Evolutionary conservation across 2,797 vertebrate genomes (phyloP).

Genomic region (Sebastes flavidus): DNA sequence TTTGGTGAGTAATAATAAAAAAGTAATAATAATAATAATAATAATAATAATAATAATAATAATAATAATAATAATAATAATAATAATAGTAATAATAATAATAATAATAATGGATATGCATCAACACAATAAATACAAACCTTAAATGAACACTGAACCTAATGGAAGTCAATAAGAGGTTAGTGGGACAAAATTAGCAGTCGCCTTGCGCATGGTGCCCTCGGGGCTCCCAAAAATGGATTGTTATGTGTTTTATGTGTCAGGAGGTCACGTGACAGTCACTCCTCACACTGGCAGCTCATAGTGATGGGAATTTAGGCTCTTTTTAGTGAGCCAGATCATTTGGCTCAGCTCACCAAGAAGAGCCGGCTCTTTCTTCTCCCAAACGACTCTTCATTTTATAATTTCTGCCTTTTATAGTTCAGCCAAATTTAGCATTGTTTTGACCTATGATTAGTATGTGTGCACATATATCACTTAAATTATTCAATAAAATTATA

Average conservation of each 20-base stretch:
- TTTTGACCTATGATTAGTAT: no score
- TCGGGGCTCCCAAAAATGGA: conserved; percentile 41
- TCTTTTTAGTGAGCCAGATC: no score
- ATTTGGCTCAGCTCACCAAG: no score
- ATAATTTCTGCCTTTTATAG: no score
- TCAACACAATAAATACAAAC: neutral
- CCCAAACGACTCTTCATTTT: no score
- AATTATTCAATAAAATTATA: no score
- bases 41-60: no score
- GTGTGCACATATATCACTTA: no score
- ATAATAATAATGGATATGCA: neutral
- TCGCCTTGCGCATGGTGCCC: neutral
- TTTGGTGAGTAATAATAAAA: no score
- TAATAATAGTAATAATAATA: neutral
- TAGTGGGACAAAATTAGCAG: conserved; percentile 43
- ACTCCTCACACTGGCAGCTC: conserved; percentile 23
- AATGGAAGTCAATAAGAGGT: neutral
- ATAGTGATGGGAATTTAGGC: accelerated
- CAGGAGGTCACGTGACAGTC: conserved; percentile 31
- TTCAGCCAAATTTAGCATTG: no score
- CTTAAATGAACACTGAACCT: neutral
- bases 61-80: neutral
- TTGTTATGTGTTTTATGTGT: neutral
- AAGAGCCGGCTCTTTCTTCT: accelerated
- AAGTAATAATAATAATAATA: no score